phyloP scores from a whole-genome alignment of 2,113 vertebrate species.

The Meriones unguiculatus region DNA sequence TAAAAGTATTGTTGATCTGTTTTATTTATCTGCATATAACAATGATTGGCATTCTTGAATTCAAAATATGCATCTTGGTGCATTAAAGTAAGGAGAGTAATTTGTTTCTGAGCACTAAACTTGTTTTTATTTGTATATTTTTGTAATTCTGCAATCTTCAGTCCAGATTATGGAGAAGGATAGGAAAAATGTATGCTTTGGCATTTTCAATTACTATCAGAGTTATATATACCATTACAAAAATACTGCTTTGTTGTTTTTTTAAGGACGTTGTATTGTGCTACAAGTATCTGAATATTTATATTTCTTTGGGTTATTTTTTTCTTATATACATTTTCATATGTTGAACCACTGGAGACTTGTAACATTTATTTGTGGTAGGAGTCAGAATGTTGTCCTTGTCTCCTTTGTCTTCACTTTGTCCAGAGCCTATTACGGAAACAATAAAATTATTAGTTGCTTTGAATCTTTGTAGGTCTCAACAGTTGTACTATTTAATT shows the following conservation, averaged over 20 bases:
- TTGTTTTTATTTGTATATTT: constrained; percentile 79
- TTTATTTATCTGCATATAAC: constrained; percentile 83
- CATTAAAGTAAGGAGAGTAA: constrained; percentile 81
- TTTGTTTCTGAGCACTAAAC: constrained; percentile 78
- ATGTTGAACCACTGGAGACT: constrained; percentile 87
- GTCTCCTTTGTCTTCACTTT: constrained; percentile 80
- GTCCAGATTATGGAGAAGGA: constrained; percentile 69
- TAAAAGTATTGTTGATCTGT: constrained; percentile 79
- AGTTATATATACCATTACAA: constrained; percentile 80
- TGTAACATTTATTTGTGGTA: constrained; percentile 86
- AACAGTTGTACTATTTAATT: constrained; percentile 58
- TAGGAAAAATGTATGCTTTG: constrained; percentile 62
- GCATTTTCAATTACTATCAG: constrained; percentile 72
- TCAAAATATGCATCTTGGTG: constrained; percentile 74
- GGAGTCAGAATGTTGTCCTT: constrained; percentile 82
- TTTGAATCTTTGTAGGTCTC: constrained; percentile 80
- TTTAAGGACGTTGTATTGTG: constrained; percentile 75
- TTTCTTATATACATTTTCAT: constrained; percentile 78
- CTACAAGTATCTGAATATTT: constrained; percentile 82
- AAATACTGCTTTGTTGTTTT: constrained; percentile 36
- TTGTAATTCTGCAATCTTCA: constrained; percentile 74
- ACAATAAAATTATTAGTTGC: constrained; percentile 87
- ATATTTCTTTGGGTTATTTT: constrained; percentile 83
- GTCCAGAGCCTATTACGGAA: constrained; percentile 84
- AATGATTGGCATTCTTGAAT: constrained; percentile 72